phyloP scores from a whole-genome alignment of 2,888 invertebrate species.

The Linnaemya vulpina region DNA sequence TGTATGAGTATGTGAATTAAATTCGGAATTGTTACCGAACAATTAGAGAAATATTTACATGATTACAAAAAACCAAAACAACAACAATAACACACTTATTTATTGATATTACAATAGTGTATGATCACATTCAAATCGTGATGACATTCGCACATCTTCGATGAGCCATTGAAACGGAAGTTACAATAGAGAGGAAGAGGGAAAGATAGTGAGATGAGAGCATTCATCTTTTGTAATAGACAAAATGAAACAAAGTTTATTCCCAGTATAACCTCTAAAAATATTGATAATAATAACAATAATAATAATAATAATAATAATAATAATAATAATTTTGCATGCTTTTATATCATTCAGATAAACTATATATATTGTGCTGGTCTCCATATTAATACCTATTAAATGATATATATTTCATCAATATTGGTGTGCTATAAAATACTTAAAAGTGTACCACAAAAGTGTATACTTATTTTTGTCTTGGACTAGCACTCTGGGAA shows the following conservation, averaged over 20 bases:
- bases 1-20: slow-evolving; percentile 22
- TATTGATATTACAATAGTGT: slow-evolving; percentile 5
- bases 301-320: too few species aligned
- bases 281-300: too few species aligned
- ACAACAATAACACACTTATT: slow-evolving; percentile 13
- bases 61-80: slow-evolving; percentile 12
- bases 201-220: not conserved
- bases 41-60: slow-evolving; percentile 19
- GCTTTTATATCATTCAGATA: too few species aligned
- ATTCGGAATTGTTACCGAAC: slow-evolving; percentile 1
- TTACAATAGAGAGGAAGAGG: not conserved
- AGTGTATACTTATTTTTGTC: too few species aligned
- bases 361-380: too few species aligned
- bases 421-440: too few species aligned
- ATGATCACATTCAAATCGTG: slow-evolving; percentile 7
- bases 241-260: not conserved
- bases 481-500: too few species aligned
- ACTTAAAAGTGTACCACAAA: too few species aligned
- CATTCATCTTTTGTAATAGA: not conserved
- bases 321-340: too few species aligned
- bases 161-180: slow-evolving; percentile 13
- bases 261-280: not conserved
- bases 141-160: slow-evolving; percentile 24
- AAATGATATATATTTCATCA: too few species aligned
- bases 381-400: too few species aligned